Conservation (phyloP, 2,113 vertebrate species). For the Solea solea region DNA sequence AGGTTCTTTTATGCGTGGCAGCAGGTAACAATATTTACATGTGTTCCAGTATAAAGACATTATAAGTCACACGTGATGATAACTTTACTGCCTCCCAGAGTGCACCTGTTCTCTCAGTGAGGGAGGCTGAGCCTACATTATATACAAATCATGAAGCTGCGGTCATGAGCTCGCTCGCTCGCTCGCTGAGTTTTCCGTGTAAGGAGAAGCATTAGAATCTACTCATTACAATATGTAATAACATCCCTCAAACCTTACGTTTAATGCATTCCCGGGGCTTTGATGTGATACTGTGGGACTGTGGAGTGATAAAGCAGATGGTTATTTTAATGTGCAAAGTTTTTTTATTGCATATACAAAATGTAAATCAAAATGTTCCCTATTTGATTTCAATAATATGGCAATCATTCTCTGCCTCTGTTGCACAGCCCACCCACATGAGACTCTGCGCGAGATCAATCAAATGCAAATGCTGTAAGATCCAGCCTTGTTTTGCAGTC, state of each 20-base stretch:
- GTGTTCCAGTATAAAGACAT: constrained; percentile 24
- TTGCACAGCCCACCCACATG: constrained; percentile 35
- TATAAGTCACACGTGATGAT: constrained; percentile 19
- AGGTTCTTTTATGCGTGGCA: constrained; percentile 9
- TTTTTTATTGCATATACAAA: constrained; percentile 1
- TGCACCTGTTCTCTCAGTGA: constrained; percentile 17
- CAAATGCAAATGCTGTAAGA: constrained; percentile 53
- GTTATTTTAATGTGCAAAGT: not conserved
- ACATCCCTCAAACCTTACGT: constrained; percentile 8
- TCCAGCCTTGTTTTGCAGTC: constrained; percentile 37
- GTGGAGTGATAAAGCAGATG: not conserved
- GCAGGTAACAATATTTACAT: constrained; percentile 15
- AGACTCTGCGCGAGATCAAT: constrained; percentile 44
- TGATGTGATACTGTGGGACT: not conserved
- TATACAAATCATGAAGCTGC: constrained; percentile 10
- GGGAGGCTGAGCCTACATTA: constrained; percentile 33
- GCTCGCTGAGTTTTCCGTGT: constrained; percentile 4
- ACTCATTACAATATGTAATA: constrained; percentile 10
- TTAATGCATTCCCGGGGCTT: not conserved
- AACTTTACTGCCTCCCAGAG: not conserved
- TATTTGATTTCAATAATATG: constrained; percentile 39
- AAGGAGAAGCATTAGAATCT: constrained; percentile 13
- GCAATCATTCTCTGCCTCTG: constrained; percentile 32
- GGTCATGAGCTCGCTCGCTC: constrained; percentile 13
- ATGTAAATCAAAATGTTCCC: constrained; percentile 15